Evolutionary conservation across 2,113 vertebrate species (phyloP).

Genomic region (Panurus biarmicus): DNA sequence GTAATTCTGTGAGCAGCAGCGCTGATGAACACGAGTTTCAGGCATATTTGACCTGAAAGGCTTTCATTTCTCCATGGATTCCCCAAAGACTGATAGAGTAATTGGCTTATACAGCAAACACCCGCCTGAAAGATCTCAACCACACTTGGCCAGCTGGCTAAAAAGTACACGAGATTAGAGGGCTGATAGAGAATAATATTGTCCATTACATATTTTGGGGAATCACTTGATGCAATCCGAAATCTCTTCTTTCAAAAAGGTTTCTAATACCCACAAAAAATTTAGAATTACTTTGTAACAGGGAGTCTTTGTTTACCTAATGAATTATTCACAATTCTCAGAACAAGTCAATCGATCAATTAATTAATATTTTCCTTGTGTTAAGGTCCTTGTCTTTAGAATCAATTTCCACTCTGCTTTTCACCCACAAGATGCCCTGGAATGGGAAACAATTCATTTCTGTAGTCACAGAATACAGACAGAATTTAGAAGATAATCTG

Average conservation of each 20-base stretch:
- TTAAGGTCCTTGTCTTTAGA: background rate
- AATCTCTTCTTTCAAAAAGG: background rate
- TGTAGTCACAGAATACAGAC: background rate
- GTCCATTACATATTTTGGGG: background rate
- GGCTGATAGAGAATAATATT: background rate
- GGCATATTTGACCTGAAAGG: background rate
- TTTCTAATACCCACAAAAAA: background rate
- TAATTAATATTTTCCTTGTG: background rate
- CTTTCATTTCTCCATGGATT: background rate
- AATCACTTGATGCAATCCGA: background rate
- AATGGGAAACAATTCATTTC: background rate
- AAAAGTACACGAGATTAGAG: background rate
- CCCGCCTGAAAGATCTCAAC: background rate
- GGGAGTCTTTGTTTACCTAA: background rate
- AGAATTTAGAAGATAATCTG: background rate
- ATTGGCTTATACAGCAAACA: background rate
- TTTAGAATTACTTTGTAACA: background rate
- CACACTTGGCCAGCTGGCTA: background rate
- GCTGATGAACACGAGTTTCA: background rate
- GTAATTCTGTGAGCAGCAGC: background rate
- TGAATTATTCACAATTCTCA: background rate
- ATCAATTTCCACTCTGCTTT: background rate
- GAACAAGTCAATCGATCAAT: background rate
- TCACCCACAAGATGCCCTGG: background rate
- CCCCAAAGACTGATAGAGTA: background rate